Percentiles rank a stretch among this genome's conserved stretches.
These are phyloP conservation scores for Trachelus troglodyta DNA, from an alignment of 2,888 invertebrate species.

Conservation along the genomic window DNA sequence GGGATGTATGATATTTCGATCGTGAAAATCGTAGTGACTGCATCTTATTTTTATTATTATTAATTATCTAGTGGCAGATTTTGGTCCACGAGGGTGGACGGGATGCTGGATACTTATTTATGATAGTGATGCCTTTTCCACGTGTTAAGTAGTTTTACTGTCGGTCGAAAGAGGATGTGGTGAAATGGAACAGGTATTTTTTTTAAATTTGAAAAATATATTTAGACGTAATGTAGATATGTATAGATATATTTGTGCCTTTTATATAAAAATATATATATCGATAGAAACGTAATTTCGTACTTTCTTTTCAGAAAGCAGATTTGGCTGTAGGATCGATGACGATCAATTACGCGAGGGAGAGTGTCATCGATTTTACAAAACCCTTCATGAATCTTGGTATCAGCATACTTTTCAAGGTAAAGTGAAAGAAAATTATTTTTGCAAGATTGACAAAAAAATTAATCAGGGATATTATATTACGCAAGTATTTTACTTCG, in stretches of 20 bases:
- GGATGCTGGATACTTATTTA: not conserved
- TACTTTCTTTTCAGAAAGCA: constrained; percentile 74
- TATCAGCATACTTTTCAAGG: constrained; percentile 88
- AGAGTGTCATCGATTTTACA: constrained; percentile 91
- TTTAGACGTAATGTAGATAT: not conserved
- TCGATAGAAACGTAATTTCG: no score
- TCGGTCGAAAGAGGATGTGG: not conserved
- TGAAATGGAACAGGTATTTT: not conserved
- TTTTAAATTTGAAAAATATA: not conserved
- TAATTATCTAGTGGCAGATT: fast-evolving
- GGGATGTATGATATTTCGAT: no score
- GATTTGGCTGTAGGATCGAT: constrained; percentile 90
- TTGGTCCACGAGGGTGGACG: no score
- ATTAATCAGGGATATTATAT: no score
- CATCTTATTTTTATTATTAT: no score
- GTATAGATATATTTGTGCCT: not conserved
- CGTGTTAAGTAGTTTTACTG: not conserved
- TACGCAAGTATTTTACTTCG: no score
- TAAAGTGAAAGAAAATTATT: constrained; percentile 50
- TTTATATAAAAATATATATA: no score
- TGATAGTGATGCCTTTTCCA: not conserved
- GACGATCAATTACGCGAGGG: constrained; percentile 90
- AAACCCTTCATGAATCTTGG: constrained; percentile 94
- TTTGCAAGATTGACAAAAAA: not conserved
- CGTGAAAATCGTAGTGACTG: no score